Base-by-base conservation (phyloP, 2,888 invertebrate species). In the Heliconius cydno region DNA sequence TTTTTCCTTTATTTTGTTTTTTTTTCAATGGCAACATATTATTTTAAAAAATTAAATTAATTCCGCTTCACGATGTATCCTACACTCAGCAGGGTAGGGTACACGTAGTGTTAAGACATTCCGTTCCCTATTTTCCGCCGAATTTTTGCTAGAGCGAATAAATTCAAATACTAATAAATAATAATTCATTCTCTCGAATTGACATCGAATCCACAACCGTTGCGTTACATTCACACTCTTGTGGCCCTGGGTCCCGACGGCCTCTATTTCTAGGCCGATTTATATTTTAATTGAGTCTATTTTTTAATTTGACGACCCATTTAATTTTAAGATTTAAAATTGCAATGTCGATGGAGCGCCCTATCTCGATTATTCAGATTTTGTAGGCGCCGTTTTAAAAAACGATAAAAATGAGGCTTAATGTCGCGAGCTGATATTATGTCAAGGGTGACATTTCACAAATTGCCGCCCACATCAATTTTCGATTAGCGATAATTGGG, bases 381-480 rank as follows among this genome's bases (percentile, higher is more conserved):
- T 77, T 60, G 60, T 73, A 73, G 75, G 79, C 75, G 76, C n/a
- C 77, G 78, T 74, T 81, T 83, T 80, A 80, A 77, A 80, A 79
- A 79, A 74, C 82, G 80, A 82, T 82, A 84, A 84, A 84, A 83
- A 83, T 83, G 83, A 83, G 82, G 86, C 86, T 86, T 88, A 92
- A 92, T 90, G 90, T 89, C 91, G 86, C 86, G 84, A 86, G 84
- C 86, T 91, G 91, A 91, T 90, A 91, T 92, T 92, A 86, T 91
- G 91, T 89, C 88, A 88, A 87, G 89, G 88, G 88, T 91, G 94
- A 90, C 93, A 93, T 94, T 94, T 92, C 88, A 87, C 91, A 94
- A 94, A 94, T 94, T 94, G 92, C 92, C 86, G 86, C 86, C 88
- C 89, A 90, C 94, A 94, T 94, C 94, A 94, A 94, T 91, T 92